Percentiles rank a stretch among this genome's conserved stretches.
Conservation (phyloP, 2,888 invertebrate species). For the Drosophila lutescens region DNA sequence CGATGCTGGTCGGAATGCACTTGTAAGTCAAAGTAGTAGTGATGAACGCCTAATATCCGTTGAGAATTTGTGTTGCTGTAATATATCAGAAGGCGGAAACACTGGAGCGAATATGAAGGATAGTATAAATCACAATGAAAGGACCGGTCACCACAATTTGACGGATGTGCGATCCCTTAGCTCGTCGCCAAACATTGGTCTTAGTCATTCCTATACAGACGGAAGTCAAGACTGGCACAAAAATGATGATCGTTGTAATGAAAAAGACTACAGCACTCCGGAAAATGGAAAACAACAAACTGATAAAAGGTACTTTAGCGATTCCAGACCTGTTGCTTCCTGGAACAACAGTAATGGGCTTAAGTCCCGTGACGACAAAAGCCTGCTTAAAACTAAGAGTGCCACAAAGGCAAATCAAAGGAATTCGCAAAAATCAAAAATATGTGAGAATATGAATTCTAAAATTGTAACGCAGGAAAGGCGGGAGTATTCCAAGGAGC, state of each 20-base stretch:
- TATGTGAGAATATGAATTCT: too few relatives aligned
- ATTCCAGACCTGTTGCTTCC: background rate
- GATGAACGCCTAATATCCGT: background rate
- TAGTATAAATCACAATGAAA: background rate
- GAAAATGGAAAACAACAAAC: background rate
- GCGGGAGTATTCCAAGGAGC: background rate
- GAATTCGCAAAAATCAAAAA: background rate
- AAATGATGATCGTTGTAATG: background rate
- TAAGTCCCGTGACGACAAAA: background rate
- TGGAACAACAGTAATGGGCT: background rate
- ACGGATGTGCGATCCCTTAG: too few relatives aligned
- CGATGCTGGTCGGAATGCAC: background rate
- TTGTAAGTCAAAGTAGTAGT: background rate
- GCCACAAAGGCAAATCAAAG: background rate
- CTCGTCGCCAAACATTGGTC: background rate
- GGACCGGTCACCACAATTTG: background rate
- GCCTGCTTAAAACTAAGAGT: background rate
- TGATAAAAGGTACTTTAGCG: background rate
- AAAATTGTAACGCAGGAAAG: background rate
- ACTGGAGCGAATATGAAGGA: background rate
- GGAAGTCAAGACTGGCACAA: background rate
- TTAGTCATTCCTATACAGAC: too few relatives aligned
- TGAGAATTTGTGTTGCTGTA: background rate
- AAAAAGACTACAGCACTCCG: background rate
- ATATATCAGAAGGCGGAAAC: background rate